Evolutionary conservation across 2,888 invertebrate species (phyloP), one percentile per base, ranked within the genome.

Genomic region (Meteorus cinctellus): DNA sequence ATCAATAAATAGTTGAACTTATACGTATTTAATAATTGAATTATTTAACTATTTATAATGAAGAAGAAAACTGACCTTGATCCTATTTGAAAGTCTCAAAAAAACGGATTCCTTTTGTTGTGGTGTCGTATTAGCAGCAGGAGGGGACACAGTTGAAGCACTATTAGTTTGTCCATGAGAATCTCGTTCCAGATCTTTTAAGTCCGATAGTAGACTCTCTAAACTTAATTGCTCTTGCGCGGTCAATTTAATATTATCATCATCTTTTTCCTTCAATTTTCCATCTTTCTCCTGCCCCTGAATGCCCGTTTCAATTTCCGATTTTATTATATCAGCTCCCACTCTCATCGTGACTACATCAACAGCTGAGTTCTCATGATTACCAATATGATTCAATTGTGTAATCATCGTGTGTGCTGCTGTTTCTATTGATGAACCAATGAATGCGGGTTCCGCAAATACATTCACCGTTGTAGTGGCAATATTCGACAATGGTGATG

Each of bases 61-160:
- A 34, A 34, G 14, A 29, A 48, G 36, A 8, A 63, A 29, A 80
- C 90, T 87, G 86, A 96, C 96, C 93, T 97, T 98, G 75, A 99
- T 97, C 86, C 98, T 94, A 90, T 99, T 99, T 77, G 97, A 97
- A 76, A 99, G 92, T 81, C 98, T 92, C 87, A 99, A 93, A 89
- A 99, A 97, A n/a, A 98, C 96, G 10, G 97, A 97, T 90, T 98
- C 98, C 84, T 97, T 97, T 86, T 96, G 96, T 76, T 90, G 90
- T 6, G 88, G 87, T 6, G 84, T 85, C 1, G 83, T 83, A 31
- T 81, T 88, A 0, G 84, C 81, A 0, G 90, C 89, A 10, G 89
- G 86, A 1, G 88, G 83, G 27, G 87, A 84, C 2, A 89, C 85
- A 1, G 88, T 86, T 1, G 86, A 83, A 62, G 89, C 85, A 4